A percentile compares a stretch with the other conserved stretches of the same genome.
phyloP scores from a whole-genome alignment of 2,888 invertebrate species.

The Sclerodermus sp. region DNA sequence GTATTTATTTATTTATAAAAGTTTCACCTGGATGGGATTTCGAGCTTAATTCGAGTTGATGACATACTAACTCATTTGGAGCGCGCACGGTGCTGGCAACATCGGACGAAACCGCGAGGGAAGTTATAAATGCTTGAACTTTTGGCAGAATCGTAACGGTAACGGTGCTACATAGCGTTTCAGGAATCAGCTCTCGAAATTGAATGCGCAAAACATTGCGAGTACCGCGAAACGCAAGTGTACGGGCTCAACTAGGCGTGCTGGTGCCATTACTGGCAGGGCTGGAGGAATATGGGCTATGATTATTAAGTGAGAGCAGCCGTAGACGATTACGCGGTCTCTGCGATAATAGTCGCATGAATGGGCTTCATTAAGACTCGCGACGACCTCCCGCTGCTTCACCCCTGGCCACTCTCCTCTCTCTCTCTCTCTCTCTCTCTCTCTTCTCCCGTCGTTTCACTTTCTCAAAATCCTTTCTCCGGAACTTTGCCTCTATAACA shows the following conservation, averaged over 20 bases:
- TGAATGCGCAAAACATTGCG: constrained; percentile 27
- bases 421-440: constrained; percentile 4
- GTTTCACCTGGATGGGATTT: no score
- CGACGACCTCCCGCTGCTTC: constrained; percentile 30
- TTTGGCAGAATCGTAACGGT: constrained; percentile 5
- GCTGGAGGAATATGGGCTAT: constrained; percentile 44
- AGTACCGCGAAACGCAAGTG: background rate
- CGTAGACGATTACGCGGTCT: constrained; percentile 50
- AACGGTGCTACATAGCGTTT: constrained; percentile 4
- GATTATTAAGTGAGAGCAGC: constrained; percentile 53
- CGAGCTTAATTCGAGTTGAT: no score
- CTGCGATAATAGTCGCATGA: constrained; percentile 52
- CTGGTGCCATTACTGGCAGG: constrained; percentile 34
- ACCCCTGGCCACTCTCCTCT: constrained; percentile 12
- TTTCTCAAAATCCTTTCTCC: background rate
- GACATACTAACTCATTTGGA: no score
- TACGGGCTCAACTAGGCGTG: constrained; percentile 1
- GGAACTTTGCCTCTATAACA: no score
- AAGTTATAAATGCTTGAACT: constrained; percentile 20
- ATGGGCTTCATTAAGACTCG: constrained; percentile 55
- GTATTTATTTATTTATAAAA: no score
- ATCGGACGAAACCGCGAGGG: constrained; percentile 1
- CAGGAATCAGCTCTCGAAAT: constrained; percentile 17
- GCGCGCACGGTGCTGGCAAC: background rate
- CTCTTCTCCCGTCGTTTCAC: background rate